Conservation (phyloP, 2,797 vertebrate species). For the Chiroxiphia lanceolata region DNA sequence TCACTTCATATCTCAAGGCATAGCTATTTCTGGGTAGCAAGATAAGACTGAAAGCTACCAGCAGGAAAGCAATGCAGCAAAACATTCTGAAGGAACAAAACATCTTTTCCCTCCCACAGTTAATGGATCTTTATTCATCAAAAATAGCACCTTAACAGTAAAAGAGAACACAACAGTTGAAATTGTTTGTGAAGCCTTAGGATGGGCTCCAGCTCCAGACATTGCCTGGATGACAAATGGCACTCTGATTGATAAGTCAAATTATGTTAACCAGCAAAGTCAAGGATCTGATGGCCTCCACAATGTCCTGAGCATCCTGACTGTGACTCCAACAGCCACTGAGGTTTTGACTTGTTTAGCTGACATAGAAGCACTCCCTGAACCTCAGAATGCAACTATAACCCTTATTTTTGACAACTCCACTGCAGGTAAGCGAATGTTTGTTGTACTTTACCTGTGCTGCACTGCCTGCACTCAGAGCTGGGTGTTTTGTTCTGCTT, state of each 20-base stretch:
- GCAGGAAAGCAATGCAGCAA: not conserved
- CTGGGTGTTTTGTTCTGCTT: not conserved
- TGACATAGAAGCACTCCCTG: conserved; percentile 74
- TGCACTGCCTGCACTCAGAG: not conserved
- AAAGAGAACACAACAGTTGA: conserved; percentile 70
- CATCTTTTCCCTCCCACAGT: conserved; percentile 77
- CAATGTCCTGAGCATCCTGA: conserved; percentile 77
- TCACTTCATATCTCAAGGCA: not conserved
- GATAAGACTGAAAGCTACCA: not conserved
- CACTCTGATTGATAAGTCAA: conserved; percentile 60
- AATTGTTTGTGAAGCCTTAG: conserved; percentile 81
- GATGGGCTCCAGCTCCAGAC: conserved; percentile 82
- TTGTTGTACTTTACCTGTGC: not conserved
- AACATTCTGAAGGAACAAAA: conserved; percentile 53
- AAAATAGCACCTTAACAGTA: conserved; percentile 67
- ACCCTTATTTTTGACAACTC: conserved; percentile 73
- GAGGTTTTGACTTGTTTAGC: conserved; percentile 82
- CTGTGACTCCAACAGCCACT: conserved; percentile 71
- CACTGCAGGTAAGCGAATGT: conserved; percentile 59
- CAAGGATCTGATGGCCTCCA: conserved; percentile 65
- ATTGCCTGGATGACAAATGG: conserved; percentile 81
- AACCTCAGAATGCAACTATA: conserved; percentile 69
- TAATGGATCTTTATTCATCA: conserved; percentile 79
- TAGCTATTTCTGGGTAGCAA: not conserved
- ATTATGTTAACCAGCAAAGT: conserved; percentile 72